Evolutionary conservation across 2,888 invertebrate genomes (phyloP).

Genomic region (Pemphredon lugubris): DNA sequence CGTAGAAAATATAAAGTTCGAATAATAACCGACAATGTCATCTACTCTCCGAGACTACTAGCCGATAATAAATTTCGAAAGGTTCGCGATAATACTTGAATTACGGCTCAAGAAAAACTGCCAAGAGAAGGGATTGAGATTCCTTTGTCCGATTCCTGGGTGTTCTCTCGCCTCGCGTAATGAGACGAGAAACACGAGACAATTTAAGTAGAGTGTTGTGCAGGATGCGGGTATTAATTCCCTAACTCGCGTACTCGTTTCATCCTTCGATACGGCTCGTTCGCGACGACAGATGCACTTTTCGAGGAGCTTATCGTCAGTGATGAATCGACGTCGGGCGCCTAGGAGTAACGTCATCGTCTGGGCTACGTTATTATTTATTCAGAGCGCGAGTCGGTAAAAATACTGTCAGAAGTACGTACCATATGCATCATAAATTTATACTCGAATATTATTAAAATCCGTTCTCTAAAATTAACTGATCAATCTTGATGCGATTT

Average conservation of each 20-base stretch:
- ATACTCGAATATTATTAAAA: too few relatives aligned
- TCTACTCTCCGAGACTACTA: too few relatives aligned
- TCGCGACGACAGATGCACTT: constrained; percentile 49
- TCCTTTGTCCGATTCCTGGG: constrained; percentile 18
- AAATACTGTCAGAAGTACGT: background rate
- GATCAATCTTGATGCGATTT: too few relatives aligned
- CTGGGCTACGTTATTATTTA: constrained; percentile 21
- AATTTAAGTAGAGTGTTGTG: constrained; percentile 39
- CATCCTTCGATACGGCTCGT: constrained; percentile 48
- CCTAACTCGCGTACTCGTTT: constrained; percentile 49
- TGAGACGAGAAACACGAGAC: constrained; percentile 25
- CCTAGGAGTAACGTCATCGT: constrained; percentile 45
- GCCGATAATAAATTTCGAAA: too few relatives aligned
- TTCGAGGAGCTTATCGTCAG: constrained; percentile 59
- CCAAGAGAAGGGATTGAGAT: background rate
- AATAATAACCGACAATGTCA: too few relatives aligned
- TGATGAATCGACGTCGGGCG: constrained; percentile 62
- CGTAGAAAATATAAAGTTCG: too few relatives aligned
- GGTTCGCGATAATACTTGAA: too few relatives aligned
- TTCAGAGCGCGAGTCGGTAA: background rate
- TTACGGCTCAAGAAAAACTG: background rate
- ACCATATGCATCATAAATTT: too few relatives aligned
- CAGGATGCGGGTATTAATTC: constrained; percentile 64
- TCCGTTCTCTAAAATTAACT: too few relatives aligned
- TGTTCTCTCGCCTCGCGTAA: constrained; percentile 17